Evolutionary conservation across 2,888 invertebrate genomes (phyloP), one percentile per base, ranked within the genome.

Genomic region (Cataglyphis livida): DNA sequence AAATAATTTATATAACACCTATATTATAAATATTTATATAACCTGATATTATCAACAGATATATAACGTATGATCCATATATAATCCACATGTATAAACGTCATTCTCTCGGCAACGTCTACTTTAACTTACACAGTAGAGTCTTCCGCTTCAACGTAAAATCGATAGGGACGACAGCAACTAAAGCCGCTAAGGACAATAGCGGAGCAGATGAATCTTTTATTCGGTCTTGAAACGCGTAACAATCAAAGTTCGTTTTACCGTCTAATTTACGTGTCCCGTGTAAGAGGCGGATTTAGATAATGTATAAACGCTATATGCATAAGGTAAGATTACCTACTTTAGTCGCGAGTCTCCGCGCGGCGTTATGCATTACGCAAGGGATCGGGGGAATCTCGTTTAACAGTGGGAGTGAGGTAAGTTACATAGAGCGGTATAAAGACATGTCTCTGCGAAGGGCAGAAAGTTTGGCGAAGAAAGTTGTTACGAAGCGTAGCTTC

Each of bases 191-290:
- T 76, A 68, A 76, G 54, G 54, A 76, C 76, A 76, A 76, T 54
- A 76, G 59, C 71, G 18, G 18, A 59, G 59, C 48, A n/a, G 71
- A 73, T 79, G 73, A 79, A 79, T 79, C 78, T 79, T 79, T 79
- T 73, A 79, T 73, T 78, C 44, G 73, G 44, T 59, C 78, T 59
- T 73, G 54, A 54, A 51, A 21, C 18, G 32, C 54, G 76, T 18
- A 21, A 78, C 73, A 44, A 71, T 21, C 32, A 71, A 73, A 73
- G 35, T 78, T 70, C 78, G 32, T 78, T 71, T 73, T 10, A 25
- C 59, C 78, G 59, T 59, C 35, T 79, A 79, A 79, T 79, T 79
- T 59, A 73, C 9, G 12, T 5, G 44, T 59, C 18, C 28, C n/a
- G 18, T 35, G 10, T 35, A 59, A 44, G 44, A 35, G 28, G 21